Evolutionary conservation across 2,888 invertebrate genomes (phyloP).

Genomic region (Helobdella robusta): DNA sequence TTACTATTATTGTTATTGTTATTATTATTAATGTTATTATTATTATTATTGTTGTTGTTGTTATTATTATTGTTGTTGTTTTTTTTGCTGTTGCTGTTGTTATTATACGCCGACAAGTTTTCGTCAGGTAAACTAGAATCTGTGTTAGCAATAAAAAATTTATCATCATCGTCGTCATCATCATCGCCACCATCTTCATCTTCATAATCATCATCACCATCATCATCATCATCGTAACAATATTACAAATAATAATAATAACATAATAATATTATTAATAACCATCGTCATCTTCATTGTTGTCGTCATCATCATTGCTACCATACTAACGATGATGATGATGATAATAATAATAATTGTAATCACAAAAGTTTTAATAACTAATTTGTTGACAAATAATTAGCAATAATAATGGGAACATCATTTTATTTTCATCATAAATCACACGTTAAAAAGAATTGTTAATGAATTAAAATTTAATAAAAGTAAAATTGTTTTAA

Average conservation of each 20-base stretch:
- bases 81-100: too few relatives aligned
- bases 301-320: background rate
- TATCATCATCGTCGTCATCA: background rate
- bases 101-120: too few relatives aligned
- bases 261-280: background rate
- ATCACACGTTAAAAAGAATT: too few relatives aligned
- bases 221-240: background rate
- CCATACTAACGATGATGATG: background rate
- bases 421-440: too few relatives aligned
- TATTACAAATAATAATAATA: too few relatives aligned
- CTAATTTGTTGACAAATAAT: too few relatives aligned
- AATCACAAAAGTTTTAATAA: background rate
- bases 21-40: too few relatives aligned
- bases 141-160: background rate
- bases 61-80: background rate
- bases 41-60: background rate
- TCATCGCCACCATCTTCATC: background rate
- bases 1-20: too few relatives aligned
- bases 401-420: too few relatives aligned
- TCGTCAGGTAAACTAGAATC: background rate
- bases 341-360: background rate
- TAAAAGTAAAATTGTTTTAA: too few relatives aligned
- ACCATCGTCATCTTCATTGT: background rate
- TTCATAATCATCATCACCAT: background rate
- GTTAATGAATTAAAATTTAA: too few relatives aligned